Evolutionary conservation across 2,113 vertebrate species (phyloP), one percentile per base, ranked within the genome.

Genomic region (Steatornis caripensis): DNA sequence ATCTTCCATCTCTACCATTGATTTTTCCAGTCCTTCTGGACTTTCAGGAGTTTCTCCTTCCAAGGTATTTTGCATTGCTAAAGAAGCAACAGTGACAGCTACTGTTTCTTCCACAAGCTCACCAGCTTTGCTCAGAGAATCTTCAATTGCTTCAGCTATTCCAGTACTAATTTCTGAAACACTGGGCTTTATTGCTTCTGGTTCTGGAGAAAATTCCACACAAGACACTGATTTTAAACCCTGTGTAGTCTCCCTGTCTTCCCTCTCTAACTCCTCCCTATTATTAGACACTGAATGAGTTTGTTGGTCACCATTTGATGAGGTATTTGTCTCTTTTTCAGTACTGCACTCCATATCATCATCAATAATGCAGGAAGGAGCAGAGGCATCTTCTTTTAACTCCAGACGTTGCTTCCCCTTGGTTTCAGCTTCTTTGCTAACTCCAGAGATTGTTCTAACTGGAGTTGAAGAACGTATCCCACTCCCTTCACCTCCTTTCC

Each of bases 361-460:
- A 62, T 61, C 76, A 71, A 17, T 34, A 64, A 96, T 0, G 23
- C 65, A 48, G 27, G 86, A 87, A 94, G 49, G 12, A 94, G 85
- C n/a, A 80, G 54, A 1, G 74, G 60, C 26, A 85, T 45, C 93
- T 72, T 95, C 94, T 96, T 77, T 98, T 86, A 30, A 79, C 77
- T 84, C 98, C 97, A 75, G 96, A 45, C 68, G 96, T 27, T 91
- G 81, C 16, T 34, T 81, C 89, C 70, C 54, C 65, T 84, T 80
- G 54, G 60, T 88, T 95, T 98, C 98, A 22, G 94, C 85, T 86
- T 97, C 98, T 26, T 97, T 97, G 83, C 97, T 98, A 91, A 91
- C 71, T 24, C 97, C 98, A 81, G 98, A 98, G 54, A 99, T 65
- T 11, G 98, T 98, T 93, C 98, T 98, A 93, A 99, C 58, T 9